Base-by-base conservation (phyloP, 2,113 vertebrate genomes). In the Caranx ignobilis region DNA sequence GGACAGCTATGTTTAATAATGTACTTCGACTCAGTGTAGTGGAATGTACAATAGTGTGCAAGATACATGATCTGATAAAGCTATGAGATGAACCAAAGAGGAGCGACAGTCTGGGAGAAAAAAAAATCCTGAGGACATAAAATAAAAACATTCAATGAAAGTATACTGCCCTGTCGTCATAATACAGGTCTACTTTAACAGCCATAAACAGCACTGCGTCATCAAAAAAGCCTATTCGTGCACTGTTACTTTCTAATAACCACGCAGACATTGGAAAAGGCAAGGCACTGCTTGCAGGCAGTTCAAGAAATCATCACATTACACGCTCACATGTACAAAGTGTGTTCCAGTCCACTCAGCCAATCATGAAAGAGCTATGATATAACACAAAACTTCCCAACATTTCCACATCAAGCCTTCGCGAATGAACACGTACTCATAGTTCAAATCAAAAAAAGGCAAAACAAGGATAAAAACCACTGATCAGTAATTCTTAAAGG, bases 1-100 rank as follows among this genome's bases (percentile, higher is more conserved):
- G 82, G 75, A 55, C 52, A 68, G 73, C 70, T 59, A 77, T 84
- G 71, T 86, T 79, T 87, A 90, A 92, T 88, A 90, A 89, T 84
- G 83, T 83, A 80, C 81, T 79, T 69, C 61, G 70, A 88, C 90
- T 77, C 63, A 70, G 65, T 83, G 76, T 77, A 78, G 68, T 63
- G 89, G 87, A 92, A 92, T 91, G 78, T 74, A 84, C 71, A 75
- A 71, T 54, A 64, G 64, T 70, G 70, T 71, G 70, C 57, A 85
- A 82, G 88, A 88, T 83, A 78, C 70, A 81, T 11, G 35, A 70
- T 63, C 60, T 73, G 82, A 84, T 80, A 81, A 13, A 35, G 71
- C 39, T n/a, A 59, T 19, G 45, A 11, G 64, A 70, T 37, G 19
- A 62, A 54, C 16, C 31, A 31, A 47, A 75, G 55, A 61, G 7